Evolutionary conservation across 2,888 invertebrate species (phyloP).

Genomic region (Synanthedon tipuliformis): DNA sequence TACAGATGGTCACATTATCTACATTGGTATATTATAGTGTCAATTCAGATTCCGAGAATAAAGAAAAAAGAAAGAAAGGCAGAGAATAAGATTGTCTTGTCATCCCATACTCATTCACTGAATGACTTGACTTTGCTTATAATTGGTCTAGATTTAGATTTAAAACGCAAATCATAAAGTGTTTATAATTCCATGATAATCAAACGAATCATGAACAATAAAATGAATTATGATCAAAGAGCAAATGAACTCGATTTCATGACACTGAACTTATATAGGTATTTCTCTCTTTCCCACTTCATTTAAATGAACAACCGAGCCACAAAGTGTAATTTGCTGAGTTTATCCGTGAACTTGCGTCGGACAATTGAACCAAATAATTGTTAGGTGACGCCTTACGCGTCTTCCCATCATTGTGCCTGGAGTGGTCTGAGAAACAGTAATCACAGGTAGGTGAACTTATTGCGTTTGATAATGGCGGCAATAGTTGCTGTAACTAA

Average conservation of each 20-base stretch:
- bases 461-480: background rate
- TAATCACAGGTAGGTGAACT: background rate
- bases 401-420: constrained; percentile 30
- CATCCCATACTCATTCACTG: no score
- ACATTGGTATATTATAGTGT: no score
- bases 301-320: background rate
- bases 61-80: no score
- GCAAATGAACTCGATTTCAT: background rate
- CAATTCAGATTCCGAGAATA: no score
- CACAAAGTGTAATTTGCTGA: constrained; percentile 1
- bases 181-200: no score
- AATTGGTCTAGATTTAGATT: no score
- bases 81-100: no score
- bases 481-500: background rate
- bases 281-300: background rate
- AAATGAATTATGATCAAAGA: no score
- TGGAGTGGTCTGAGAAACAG: constrained; percentile 6
- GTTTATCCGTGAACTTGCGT: constrained; percentile 15
- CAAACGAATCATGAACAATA: no score
- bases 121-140: no score
- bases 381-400: constrained; percentile 17
- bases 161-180: no score
- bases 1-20: no score
- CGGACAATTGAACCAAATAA: constrained; percentile 36
- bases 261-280: background rate